Base-by-base conservation (phyloP, 1,140 invertebrate genomes). In the Myzus persicae region DNA sequence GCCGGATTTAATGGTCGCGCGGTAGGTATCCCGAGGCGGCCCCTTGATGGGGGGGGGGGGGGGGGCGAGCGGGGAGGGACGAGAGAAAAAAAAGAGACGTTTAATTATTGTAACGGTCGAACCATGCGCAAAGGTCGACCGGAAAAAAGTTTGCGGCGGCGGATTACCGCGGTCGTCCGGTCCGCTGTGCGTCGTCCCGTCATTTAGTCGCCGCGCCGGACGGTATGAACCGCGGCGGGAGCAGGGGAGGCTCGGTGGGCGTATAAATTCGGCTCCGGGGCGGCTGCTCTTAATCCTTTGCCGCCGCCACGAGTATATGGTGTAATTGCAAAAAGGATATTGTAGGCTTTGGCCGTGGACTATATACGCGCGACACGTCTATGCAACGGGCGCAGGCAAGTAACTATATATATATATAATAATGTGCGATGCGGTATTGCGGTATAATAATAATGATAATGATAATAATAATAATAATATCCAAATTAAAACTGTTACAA, bases 271-370 rank as follows among this genome's bases (percentile, higher is more conserved):
- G 59, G 59, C 11, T 14, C 59, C 59, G 31, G 59, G 4, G 59
- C 59, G 59, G 59, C 59, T 76, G 59, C 14, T 76, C 59, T 76
- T 76, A 76, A 76, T 76, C 59, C 59, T 76, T 76, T 20, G 31
- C 59, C 59, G 24, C 22, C 22, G 51, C 51, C 51, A n/a, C 59
- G n/a, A 76, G 59, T n/a, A 7, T 76, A 24, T 76, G 59, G 59
- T 14, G 59, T 76, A 76, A 76, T 76, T 76, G 59, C 59, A 76
- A 76, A 76, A 76, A 76, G 59, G 59, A 76, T 76, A 76, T 76
- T n/a, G n/a, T 76, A 76, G n/a, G 59, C 59, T 76, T 76, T 76
- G 59, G 11, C 14, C 31, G 31, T 67, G 59, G 59, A 36, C 59
- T 11, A n/a, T 7, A 22, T 46, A 46, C 11, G 22, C 20, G 9